Evolutionary conservation across 2,888 invertebrate species (phyloP), one percentile per base, ranked within the genome.

Genomic region (Cosmia trapezina): DNA sequence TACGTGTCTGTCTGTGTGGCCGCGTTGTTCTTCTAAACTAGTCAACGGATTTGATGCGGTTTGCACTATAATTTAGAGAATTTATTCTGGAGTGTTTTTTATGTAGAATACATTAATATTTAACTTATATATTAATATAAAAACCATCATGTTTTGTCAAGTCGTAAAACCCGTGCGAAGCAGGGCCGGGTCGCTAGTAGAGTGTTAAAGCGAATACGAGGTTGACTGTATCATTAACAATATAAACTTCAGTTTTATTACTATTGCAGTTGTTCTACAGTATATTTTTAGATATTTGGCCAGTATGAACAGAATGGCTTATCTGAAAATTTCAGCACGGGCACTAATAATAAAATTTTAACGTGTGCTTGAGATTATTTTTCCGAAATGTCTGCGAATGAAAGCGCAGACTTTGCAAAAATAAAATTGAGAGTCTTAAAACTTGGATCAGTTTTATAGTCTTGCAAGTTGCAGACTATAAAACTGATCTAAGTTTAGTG

Each of bases 311-410:
- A 71, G 28, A 49, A 59, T 41, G 3, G 53, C 59, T 77, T 77
- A 65, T 73, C 73, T 72, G 49, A 53, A 73, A 63, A 62, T 60
- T 78, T 67, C 71, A 80, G 78, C 60, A 64, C 64, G 19, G 53
- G 45, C 11, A 77, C 45, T 81, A 51, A 63, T 77, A 77, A 78
- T 81, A 81, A 80, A 80, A 82, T 66, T 80, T 80, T 72, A 69
- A 82, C 68, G 72, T 62, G 67, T 76, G 59, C 77, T 67, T 37
- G 56, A 79, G 60, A 81, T 81, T 77, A 80, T 82, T 82, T 80
- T 82, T 67, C 67, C 14, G n/a, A 70, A 64, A 59, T 69, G 53
- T 64, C 56, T 67, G 63, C 57, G 56, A 77, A 71, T 54, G 53
- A 54, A 77, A 62, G 41, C 45, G 78, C 62, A 37, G 59, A 72